Conservation (phyloP, 2,113 vertebrate species). For the Clarias gariepinus region DNA sequence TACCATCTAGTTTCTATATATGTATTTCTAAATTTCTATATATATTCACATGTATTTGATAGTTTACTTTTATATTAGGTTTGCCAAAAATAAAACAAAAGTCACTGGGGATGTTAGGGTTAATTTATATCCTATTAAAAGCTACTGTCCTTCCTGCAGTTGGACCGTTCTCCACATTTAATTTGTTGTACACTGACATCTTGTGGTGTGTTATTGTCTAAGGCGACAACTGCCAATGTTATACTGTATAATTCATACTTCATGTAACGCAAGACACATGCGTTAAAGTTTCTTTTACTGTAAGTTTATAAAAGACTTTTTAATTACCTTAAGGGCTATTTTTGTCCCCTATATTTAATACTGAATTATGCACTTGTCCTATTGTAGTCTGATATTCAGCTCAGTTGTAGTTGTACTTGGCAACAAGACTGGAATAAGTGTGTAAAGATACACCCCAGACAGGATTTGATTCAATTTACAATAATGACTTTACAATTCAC, state of each 20-base stretch:
- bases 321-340: not conserved
- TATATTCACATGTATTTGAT: not conserved
- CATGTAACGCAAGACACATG: not conserved
- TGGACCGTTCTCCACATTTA: not conserved
- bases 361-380: not conserved
- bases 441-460: not conserved
- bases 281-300: not conserved
- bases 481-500: not conserved
- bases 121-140: not conserved
- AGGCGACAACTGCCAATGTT: not conserved
- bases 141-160: not conserved
- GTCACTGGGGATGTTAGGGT: not conserved
- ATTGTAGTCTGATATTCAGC: not conserved
- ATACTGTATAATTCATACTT: not conserved
- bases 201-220: slow-evolving; percentile 27
- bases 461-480: not conserved
- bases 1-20: not conserved
- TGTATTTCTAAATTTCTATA: not conserved
- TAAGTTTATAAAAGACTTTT: not conserved
- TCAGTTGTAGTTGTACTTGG: not conserved
- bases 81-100: not conserved
- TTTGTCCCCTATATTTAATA: not conserved
- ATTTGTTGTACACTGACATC: slow-evolving; percentile 33
- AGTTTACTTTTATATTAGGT: too few species aligned
- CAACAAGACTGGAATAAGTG: not conserved